phyloP scores from a whole-genome alignment of 2,888 invertebrate species.

The Scaptomyza tumidula region DNA sequence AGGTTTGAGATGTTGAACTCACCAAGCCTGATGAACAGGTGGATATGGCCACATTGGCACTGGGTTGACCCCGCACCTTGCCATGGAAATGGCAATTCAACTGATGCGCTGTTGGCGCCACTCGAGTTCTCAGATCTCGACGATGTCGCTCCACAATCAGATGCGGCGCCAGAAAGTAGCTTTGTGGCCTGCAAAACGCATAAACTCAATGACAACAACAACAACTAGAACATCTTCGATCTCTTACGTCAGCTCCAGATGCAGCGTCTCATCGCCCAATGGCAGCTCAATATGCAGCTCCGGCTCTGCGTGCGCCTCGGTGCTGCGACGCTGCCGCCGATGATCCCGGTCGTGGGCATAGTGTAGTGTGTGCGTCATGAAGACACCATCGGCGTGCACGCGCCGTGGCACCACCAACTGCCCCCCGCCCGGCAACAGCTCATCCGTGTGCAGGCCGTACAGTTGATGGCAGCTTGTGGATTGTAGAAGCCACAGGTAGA shows the following conservation, averaged over 20 bases:
- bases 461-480: slow-evolving; percentile 29
- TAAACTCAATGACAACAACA: slow-evolving; percentile 5
- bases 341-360: slow-evolving; percentile 81
- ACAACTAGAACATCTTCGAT: not conserved
- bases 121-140: slow-evolving; percentile 86
- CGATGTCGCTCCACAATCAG: slow-evolving; percentile 90
- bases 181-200: slow-evolving; percentile 86
- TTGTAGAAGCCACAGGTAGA: slow-evolving; percentile 68
- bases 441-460: slow-evolving; percentile 82
- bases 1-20: slow-evolving; percentile 83
- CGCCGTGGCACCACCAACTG: slow-evolving; percentile 82
- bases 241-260: slow-evolving; percentile 84
- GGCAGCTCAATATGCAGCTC: slow-evolving; percentile 64
- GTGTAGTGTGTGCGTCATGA: slow-evolving; percentile 81
- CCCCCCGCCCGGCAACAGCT: slow-evolving; percentile 75
- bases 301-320: not conserved
- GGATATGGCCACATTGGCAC: slow-evolving; percentile 91
- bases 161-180: slow-evolving; percentile 88
- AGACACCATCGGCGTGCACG: slow-evolving; percentile 81
- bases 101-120: slow-evolving; percentile 64
- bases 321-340: slow-evolving; percentile 66
- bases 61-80: slow-evolving; percentile 88
- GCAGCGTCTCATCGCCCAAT: slow-evolving; percentile 79
- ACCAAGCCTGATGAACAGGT: slow-evolving; percentile 93
- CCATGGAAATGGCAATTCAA: slow-evolving; percentile 93